Base-by-base conservation (phyloP, 2,888 invertebrate species). In the Agrochola lota region DNA sequence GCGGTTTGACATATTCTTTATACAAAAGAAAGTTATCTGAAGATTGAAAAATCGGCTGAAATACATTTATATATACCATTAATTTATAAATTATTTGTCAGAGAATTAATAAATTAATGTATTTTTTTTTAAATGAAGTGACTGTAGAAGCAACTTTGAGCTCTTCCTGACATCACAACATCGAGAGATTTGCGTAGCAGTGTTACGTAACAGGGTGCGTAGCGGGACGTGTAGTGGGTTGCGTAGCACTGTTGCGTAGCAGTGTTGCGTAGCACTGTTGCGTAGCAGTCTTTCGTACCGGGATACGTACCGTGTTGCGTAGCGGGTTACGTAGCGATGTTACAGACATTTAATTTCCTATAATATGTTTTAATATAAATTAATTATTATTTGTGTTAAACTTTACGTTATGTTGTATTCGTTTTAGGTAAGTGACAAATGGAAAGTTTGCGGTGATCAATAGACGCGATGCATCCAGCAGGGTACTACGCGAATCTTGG, bases 391-490 rank as follows among this genome's bases (percentile, higher is more conserved):
- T 71, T 82, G 70, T 80, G 73, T 87, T 73, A 81, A 81, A 82
- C 74, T 83, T 74, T 90, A 89, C 67, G 70, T 85, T 79, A 78
- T 81, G 77, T 90, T 92, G 80, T 93, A 86, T 92, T 94, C 90
- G 87, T 96, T 96, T 91, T 94, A 96, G 96, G 96, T 96, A 96
- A 96, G 96, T 96, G 96, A 96, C 95, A 94, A 95, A 96, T 96
- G 96, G 96, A 93, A 94, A 93, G 88, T 91, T 92, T 94, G 72
- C 94, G 95, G 95, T 96, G 95, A 96, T 95, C 92, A 90, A 88
- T 92, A 89, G 91, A 90, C 92, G 95, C 93, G 94, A 96, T 96
- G 96, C 96, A 96, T 93, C 96, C 96, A 88, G 96, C 96, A 83
- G 96, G 96, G 91, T 96, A 96, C 95, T 96, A 96, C 95, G 96